Evolutionary conservation across 2,797 vertebrate species (phyloP), one percentile per base, ranked within the genome.

Genomic region (Sebastes kiyomatsui): DNA sequence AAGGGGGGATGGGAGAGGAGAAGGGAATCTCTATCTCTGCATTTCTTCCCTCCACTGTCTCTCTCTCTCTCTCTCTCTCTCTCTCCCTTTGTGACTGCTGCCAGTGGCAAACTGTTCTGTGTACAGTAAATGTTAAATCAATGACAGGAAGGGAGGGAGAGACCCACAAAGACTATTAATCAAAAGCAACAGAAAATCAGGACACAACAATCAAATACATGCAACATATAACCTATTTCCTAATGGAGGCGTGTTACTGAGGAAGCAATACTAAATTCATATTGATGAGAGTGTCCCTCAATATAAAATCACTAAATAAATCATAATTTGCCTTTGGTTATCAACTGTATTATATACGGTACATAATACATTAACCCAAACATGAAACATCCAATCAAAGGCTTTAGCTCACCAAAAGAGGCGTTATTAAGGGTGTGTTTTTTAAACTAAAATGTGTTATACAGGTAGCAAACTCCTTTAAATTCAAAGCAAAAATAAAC

Each of bases 1-100:
- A 59, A 35, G 78, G 80, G 80, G 88, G 83, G 85, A 76, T 75
- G 86, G 75, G 61, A 71, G 56, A 61, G 70, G 75, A 87, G 77
- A 87, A 82, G 85, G 88, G 83, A 85, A 85, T 88, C 88, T 92
- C 89, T 82, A 74, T 86, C 85, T 79, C 72, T 82, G 82, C 85
- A 77, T 67, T 77, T 77, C 59, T 64, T 32, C 75, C 32, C 75
- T 54, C 67, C 25, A 62, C 14, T 4, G 30, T 18, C 28, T 27
- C 27, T 12, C 71, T 11, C 25, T 30, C 30, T 32, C 30, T 27
- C 27, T 4, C 25, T 27, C 49, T 13, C 65, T 55, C n/a, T 32
- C 30, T 30, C 11, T 7, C 60, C 14, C 23, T 46, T 69, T 59
- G 28, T 75, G 67, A 67, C 18, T 84, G 77, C 87, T 88, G 74